Evolutionary conservation across 2,113 vertebrate genomes (phyloP).

Genomic region (Perca flavescens): DNA sequence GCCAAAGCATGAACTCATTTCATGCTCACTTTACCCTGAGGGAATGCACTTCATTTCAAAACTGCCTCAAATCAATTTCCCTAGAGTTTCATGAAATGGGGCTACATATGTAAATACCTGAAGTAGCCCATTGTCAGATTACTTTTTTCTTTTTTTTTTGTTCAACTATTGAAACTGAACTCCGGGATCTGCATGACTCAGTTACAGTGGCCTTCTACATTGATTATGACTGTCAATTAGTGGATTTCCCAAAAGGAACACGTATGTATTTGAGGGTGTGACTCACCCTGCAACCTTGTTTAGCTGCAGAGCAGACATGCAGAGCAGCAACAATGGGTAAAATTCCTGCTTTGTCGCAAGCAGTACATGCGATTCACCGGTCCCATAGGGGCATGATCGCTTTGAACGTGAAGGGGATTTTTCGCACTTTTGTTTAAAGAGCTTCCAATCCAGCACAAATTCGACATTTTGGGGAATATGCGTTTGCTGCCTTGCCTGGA

Average conservation of each 20-base stretch:
- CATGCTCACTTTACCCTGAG: constrained; percentile 25
- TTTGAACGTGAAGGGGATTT: too few relatives aligned
- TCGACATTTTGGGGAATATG: not conserved
- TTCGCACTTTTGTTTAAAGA: not conserved
- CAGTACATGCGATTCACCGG: not conserved
- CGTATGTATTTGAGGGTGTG: constrained; percentile 21
- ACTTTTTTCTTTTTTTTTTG: not conserved
- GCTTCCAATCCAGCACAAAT: not conserved
- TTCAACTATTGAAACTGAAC: constrained; percentile 43
- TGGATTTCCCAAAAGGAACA: constrained; percentile 60
- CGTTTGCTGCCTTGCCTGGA: not conserved
- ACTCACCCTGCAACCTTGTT: constrained; percentile 52
- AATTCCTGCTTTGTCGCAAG: constrained; percentile 15
- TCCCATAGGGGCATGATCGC: not conserved
- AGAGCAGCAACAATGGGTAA: constrained; percentile 23
- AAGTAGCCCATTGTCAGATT: not conserved
- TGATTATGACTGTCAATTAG: constrained; percentile 51
- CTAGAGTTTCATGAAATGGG: constrained; percentile 28
- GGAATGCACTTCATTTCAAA: constrained; percentile 72
- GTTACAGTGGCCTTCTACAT: constrained; percentile 14
- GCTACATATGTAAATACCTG: constrained; percentile 27
- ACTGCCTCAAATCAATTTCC: constrained; percentile 36
- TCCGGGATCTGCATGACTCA: constrained; percentile 51
- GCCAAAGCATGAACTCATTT: constrained; percentile 62
- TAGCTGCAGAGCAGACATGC: constrained; percentile 29